phyloP scores from a whole-genome alignment of 2,113 vertebrate genomes.

The Nestor notabilis region DNA sequence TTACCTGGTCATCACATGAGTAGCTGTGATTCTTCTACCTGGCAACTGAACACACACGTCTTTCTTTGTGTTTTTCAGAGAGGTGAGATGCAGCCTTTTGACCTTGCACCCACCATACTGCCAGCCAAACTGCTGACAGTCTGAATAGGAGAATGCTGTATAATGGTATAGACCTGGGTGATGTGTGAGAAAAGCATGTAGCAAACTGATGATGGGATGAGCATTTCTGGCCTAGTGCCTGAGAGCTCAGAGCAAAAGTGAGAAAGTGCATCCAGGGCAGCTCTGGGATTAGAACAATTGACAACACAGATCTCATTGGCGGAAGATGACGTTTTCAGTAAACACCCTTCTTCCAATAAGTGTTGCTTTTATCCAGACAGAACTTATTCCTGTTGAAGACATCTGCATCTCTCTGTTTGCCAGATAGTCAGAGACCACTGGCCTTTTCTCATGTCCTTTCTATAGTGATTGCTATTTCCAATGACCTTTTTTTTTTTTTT shows the following conservation, averaged over 20 bases:
- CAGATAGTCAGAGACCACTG: neutral
- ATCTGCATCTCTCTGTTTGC: neutral
- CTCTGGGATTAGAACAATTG: neutral
- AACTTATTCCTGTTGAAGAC: neutral
- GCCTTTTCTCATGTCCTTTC: neutral
- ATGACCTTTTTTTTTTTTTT: neutral
- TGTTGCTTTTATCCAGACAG: neutral
- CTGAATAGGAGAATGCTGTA: neutral
- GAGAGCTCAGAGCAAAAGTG: neutral
- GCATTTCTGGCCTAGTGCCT: neutral
- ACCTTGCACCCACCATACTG: neutral
- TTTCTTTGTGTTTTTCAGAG: neutral
- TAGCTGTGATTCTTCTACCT: neutral
- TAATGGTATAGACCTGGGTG: neutral
- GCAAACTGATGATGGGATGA: neutral
- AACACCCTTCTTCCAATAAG: neutral
- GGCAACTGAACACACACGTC: neutral
- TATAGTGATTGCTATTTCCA: neutral
- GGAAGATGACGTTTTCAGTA: neutral
- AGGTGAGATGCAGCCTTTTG: neutral
- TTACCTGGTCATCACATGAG: neutral
- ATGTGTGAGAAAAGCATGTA: neutral
- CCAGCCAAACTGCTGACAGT: neutral
- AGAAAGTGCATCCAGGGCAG: neutral
- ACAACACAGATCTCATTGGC: neutral